phyloP scores from a whole-genome alignment of 2,888 invertebrate species.

The Ischnus inquisitorius region DNA sequence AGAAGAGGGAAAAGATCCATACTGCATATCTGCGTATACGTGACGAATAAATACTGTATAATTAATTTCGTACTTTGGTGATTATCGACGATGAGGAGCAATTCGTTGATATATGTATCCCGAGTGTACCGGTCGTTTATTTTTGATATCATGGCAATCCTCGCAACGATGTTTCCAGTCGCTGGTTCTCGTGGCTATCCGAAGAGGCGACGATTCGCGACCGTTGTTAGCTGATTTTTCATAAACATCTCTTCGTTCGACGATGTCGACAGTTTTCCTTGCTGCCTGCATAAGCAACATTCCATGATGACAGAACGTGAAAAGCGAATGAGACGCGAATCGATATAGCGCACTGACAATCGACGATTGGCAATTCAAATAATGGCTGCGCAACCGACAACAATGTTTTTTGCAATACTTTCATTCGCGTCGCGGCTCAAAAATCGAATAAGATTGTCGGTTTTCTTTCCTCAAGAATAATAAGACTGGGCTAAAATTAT shows the following conservation, averaged over 20 bases:
- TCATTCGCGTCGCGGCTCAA: no score
- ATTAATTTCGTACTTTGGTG: slow-evolving; percentile 40
- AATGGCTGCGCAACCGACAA: background rate
- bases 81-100: slow-evolving; percentile 9
- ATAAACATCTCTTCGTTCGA: no score
- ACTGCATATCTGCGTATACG: slow-evolving; percentile 25
- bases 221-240: background rate
- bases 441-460: no score
- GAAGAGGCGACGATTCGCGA: background rate
- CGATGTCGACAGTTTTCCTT: no score
- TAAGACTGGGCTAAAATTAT: no score
- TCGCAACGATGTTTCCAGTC: background rate
- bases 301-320: background rate
- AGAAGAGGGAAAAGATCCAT: slow-evolving; percentile 4
- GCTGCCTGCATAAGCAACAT: background rate
- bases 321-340: background rate
- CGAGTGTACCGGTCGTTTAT: background rate
- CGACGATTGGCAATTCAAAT: background rate
- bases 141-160: background rate
- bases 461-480: no score
- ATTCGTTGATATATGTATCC: background rate
- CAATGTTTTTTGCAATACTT: no score
- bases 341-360: background rate
- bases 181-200: background rate
- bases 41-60: slow-evolving; percentile 52